Percentiles rank a stretch among this genome's conserved stretches.
Conservation (phyloP, 2,888 invertebrate genomes). For the Andrena hattorfiana region DNA sequence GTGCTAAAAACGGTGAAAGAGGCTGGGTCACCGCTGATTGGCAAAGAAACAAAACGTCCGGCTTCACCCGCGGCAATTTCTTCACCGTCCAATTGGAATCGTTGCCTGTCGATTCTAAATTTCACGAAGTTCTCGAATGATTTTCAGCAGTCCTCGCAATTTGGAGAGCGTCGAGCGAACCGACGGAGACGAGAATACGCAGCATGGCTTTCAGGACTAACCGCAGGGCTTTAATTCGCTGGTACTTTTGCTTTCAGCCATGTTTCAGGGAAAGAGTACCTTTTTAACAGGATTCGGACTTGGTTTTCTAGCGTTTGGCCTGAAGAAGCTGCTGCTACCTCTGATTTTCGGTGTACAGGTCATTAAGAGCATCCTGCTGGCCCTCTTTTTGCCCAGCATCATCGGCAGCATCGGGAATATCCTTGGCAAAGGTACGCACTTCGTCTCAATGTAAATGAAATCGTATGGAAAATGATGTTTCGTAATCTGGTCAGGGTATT, state of each 20-base stretch:
- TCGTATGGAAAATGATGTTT: neutral
- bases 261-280: conserved; percentile 86
- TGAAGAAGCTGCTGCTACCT: conserved; percentile 94
- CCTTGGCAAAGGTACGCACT: conserved; percentile 90
- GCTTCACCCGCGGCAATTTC: neutral
- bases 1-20: conserved; percentile 54
- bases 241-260: conserved; percentile 84
- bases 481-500: neutral
- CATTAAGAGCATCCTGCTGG: conserved; percentile 92
- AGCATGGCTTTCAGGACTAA: conserved; percentile 84
- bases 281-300: conserved; percentile 89
- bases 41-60: conserved; percentile 22
- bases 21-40: conserved; percentile 59
- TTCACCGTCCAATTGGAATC: neutral
- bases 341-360: conserved; percentile 93
- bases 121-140: neutral
- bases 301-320: conserved; percentile 91
- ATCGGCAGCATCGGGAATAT: conserved; percentile 93
- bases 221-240: conserved; percentile 82
- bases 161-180: conserved; percentile 26
- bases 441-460: neutral
- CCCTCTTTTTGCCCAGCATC: conserved; percentile 94
- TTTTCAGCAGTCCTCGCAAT: conserved; percentile 55
- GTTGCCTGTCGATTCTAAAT: neutral
- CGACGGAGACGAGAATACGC: conserved; percentile 47